phyloP scores from a whole-genome alignment of 1,140 invertebrate genomes.

The Psilanteris sp. region DNA sequence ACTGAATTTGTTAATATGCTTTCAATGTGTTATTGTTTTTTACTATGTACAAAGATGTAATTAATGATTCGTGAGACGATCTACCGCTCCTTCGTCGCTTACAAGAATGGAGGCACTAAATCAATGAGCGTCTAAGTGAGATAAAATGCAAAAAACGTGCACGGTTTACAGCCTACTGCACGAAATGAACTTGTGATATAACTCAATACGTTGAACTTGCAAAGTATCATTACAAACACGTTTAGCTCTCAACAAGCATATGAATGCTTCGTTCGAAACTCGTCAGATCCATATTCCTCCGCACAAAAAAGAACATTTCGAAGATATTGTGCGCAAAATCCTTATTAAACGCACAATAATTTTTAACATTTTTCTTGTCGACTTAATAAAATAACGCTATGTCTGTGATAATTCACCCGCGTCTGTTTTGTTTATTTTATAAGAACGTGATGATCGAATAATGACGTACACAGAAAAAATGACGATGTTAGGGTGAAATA shows the following conservation, averaged over 20 bases:
- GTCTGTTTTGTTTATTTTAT: conserved; percentile 23
- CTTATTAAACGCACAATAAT: not conserved
- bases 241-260: conserved; percentile 35
- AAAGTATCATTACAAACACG: conserved; percentile 46
- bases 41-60: no score
- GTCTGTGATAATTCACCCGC: no score
- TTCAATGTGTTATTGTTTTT: no score
- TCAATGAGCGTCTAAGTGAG: conserved; percentile 38
- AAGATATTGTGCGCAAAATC: conserved; percentile 38
- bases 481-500: conserved; percentile 4
- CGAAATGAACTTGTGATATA: conserved; percentile 62
- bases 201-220: conserved; percentile 51
- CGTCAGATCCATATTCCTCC: conserved; percentile 37
- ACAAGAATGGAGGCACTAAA: conserved; percentile 35
- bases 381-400: no score
- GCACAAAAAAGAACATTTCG: conserved; percentile 55
- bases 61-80: no score
- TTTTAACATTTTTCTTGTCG: no score
- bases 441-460: conserved; percentile 18
- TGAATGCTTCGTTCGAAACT: conserved; percentile 23
- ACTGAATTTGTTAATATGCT: no score
- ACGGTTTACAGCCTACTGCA: conserved; percentile 40
- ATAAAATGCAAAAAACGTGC: conserved; percentile 52
- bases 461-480: conserved; percentile 39
- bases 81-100: conserved; percentile 3